Percentiles rank a stretch among this genome's conserved stretches.
Conservation (phyloP, 1,140 invertebrate species). For the Polyergus mexicanus region DNA sequence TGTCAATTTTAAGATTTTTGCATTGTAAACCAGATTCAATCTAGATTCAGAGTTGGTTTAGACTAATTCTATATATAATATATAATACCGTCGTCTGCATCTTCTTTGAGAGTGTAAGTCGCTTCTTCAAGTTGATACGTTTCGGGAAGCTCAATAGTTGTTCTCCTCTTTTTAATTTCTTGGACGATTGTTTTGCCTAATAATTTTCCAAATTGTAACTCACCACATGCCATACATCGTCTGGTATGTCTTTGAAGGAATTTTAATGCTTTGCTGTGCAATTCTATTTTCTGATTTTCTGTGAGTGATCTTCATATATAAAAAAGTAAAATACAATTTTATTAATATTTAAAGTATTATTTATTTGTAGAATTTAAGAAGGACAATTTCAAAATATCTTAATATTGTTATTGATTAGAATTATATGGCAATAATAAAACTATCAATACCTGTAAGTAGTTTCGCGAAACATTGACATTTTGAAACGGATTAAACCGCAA, state of each 20-base stretch:
- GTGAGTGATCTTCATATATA: conserved; percentile 85
- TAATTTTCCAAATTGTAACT: conserved; percentile 86
- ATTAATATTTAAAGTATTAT: conserved; percentile 26
- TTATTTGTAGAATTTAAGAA: background rate
- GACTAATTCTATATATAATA: background rate
- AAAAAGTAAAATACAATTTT: conserved; percentile 15
- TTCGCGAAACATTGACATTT: conserved; percentile 86
- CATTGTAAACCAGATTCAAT: background rate
- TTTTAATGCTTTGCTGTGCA: conserved; percentile 87
- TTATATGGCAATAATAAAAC: background rate
- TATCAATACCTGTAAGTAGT: conserved; percentile 86
- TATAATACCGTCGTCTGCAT: background rate
- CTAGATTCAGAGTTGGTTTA: background rate
- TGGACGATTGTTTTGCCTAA: conserved; percentile 80
- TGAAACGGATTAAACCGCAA: conserved; percentile 88
- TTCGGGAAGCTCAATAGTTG: conserved; percentile 52
- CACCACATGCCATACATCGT: conserved; percentile 87
- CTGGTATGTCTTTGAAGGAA: conserved; percentile 87
- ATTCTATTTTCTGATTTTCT: conserved; percentile 88
- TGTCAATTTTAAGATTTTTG: background rate
- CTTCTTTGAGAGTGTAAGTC: background rate
- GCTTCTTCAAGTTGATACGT: background rate
- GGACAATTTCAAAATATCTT: background rate
- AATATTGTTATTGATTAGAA: background rate
- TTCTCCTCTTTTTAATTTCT: conserved; percentile 67